Conservation (phyloP, 1,140 invertebrate species). For the Leptinotarsa defecta region DNA sequence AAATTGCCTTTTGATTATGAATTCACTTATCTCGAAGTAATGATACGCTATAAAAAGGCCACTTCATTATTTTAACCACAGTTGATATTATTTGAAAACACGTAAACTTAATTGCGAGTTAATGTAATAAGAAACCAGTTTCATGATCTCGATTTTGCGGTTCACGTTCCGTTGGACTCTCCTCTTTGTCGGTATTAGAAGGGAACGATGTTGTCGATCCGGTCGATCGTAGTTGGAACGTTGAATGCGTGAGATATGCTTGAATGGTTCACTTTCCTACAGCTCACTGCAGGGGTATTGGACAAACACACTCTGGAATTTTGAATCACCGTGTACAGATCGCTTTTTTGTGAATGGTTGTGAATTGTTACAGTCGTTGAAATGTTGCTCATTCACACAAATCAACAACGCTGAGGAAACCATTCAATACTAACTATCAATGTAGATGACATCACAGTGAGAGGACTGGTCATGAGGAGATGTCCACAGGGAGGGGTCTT, state of each 20-base stretch:
- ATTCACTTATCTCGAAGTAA: conserved; percentile 13
- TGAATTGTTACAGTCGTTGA: too few species aligned
- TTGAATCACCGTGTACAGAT: too few species aligned
- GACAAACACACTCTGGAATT: too few species aligned
- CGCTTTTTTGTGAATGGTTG: too few species aligned
- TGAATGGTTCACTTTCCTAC: background rate
- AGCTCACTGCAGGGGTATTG: too few species aligned
- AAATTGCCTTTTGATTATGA: conserved; percentile 6
- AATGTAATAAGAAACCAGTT: conserved; percentile 43
- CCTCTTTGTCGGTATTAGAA: conserved; percentile 32
- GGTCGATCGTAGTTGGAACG: background rate
- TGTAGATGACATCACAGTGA: too few species aligned
- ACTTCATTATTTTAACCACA: conserved; percentile 20
- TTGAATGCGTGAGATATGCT: background rate
- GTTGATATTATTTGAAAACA: conserved; percentile 32
- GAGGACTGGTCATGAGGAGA: too few species aligned
- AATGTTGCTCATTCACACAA: too few species aligned
- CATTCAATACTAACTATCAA: too few species aligned
- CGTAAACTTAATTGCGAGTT: conserved; percentile 42
- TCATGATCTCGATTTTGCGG: conserved; percentile 39
- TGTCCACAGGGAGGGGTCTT: too few species aligned
- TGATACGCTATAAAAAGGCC: conserved; percentile 12
- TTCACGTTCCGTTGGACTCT: conserved; percentile 28
- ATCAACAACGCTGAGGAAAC: too few species aligned
- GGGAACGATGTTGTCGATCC: background rate